phyloP scores from a whole-genome alignment of 2,888 invertebrate genomes.

The Synergus umbraculus region DNA sequence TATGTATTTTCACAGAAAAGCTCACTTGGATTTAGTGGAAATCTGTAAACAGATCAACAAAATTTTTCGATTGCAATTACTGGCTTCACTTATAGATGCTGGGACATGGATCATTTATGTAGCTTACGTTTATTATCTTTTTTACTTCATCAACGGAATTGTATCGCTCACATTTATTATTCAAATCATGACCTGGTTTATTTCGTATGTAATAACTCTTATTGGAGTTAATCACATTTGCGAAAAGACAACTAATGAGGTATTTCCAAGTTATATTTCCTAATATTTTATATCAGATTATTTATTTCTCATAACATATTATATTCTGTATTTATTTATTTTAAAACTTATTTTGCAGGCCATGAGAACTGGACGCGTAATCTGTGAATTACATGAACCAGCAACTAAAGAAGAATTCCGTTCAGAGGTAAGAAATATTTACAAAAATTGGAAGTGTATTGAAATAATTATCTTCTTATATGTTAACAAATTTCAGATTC shows the following conservation, averaged over 20 bases:
- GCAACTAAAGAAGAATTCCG: constrained; percentile 56
- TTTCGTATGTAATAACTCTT: constrained; percentile 47
- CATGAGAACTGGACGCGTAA: constrained; percentile 58
- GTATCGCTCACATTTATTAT: neutral
- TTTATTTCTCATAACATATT: too few relatives aligned
- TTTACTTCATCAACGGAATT: neutral
- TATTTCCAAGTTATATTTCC: constrained; percentile 31
- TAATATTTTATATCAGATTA: neutral
- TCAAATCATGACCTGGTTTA: constrained; percentile 40
- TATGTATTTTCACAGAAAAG: constrained; percentile 51
- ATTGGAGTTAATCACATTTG: constrained; percentile 41
- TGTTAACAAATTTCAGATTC: constrained; percentile 23
- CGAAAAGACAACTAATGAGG: constrained; percentile 50
- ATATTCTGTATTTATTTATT: neutral
- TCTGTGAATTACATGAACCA: constrained; percentile 63
- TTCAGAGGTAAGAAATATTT: neutral
- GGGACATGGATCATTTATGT: constrained; percentile 53
- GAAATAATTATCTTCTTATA: neutral
- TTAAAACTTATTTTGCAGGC: constrained; percentile 51
- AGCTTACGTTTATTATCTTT: neutral
- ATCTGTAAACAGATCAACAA: constrained; percentile 55
- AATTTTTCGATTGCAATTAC: constrained; percentile 57
- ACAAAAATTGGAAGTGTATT: neutral
- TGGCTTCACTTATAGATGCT: constrained; percentile 54
- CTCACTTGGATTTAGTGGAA: constrained; percentile 61